Base-by-base conservation (phyloP, 2,113 vertebrate species). In the Psittacula cyanocephala region DNA sequence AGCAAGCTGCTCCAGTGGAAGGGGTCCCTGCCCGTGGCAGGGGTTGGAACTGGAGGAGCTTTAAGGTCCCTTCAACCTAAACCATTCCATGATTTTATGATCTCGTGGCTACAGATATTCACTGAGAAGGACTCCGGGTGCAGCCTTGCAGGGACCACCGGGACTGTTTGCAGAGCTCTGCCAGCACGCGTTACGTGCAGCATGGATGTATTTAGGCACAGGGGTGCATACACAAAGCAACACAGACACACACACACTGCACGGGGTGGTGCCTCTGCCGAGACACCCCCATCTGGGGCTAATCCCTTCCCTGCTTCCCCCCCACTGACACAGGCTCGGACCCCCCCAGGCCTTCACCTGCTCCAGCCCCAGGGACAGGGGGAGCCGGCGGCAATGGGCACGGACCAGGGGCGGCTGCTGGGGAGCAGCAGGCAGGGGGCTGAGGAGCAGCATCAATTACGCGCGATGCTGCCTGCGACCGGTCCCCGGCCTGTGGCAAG, bases 401-500 rank as follows among this genome's bases (percentile, higher is more conserved):
- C 50, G 15, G 92, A 28, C 10, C 11, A 37, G 74, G 63, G 86
- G 29, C 37, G 33, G 55, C 55, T 57, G 55, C 55, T 33, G 55
- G 85, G 88, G 89, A 75, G 88, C 82, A 62, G 89, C 71, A 33
- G 90, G 49, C 41, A 28, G 37, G 68, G 70, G 11, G 91, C 94
- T 12, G 72, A 74, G 81, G 79, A 71, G 72, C 57, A 62, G 44
- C 70, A 74, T 94, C 97, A 96, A 96, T 97, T 93, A 96, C 96
- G 79, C 69, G 96, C 89, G 89, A 62, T 17, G 41, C 60, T 81
- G 86, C 93, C 57, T 59, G 89, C 7, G 69, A 68, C 89, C 65
- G 91, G 94, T 95, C 96, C 96, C 93, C 81, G 96, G 92, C 72
- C 96, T 92, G 95, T 97, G 96, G 98, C 96, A 93, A 97, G 95